Evolutionary conservation across 2,113 vertebrate genomes (phyloP).

Genomic region (Eidolon helvum): DNA sequence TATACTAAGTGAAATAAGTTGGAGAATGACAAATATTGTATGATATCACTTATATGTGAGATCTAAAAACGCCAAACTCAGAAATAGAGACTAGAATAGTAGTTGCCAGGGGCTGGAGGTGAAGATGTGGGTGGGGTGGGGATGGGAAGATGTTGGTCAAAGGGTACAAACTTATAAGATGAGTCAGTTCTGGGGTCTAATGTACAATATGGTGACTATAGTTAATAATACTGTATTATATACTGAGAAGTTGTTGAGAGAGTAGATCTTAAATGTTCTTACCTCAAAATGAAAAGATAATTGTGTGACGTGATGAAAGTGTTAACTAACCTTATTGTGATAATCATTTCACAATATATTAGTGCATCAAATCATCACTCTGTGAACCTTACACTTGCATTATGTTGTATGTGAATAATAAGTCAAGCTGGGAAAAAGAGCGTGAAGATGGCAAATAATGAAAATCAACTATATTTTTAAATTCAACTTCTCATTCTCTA

Average conservation of each 20-base stretch:
- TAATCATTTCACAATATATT: not conserved
- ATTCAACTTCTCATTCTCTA: not conserved
- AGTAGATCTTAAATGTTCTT: not conserved
- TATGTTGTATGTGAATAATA: not conserved
- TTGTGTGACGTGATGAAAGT: not conserved
- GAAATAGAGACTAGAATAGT: not conserved
- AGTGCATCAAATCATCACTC: not conserved
- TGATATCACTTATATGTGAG: not conserved
- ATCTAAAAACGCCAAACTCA: not conserved
- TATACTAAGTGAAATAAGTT: not conserved
- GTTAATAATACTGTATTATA: not conserved
- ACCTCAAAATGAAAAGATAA: not conserved
- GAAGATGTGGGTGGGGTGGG: no score
- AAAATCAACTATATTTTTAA: not conserved
- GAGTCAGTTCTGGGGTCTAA: not conserved
- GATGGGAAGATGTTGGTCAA: not conserved
- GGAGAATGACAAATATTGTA: not conserved
- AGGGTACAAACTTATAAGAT: not conserved
- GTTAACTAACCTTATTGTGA: not conserved
- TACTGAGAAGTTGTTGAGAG: not conserved
- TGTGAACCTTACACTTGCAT: not conserved
- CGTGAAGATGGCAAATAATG: not conserved
- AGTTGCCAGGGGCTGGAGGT: not conserved
- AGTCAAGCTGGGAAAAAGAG: not conserved
- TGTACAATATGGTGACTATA: not conserved